Evolutionary conservation across 2,113 vertebrate genomes (phyloP).

Genomic region (Chitala chitala): DNA sequence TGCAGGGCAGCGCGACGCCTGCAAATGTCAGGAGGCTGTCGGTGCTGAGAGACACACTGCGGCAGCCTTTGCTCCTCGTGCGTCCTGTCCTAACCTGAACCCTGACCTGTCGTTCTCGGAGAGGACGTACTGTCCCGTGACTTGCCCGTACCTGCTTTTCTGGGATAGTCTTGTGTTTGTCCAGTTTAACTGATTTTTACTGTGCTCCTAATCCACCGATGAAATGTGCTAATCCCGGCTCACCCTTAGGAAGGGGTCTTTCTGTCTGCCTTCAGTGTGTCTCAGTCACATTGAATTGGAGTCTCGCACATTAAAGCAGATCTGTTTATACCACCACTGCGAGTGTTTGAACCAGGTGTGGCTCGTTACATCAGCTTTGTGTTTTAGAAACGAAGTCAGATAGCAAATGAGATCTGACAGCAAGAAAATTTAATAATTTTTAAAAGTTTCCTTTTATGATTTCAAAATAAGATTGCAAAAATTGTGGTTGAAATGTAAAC

Average conservation of each 20-base stretch:
- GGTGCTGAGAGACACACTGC: conserved; percentile 48
- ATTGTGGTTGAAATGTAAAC: too few species aligned
- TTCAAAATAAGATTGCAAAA: too few species aligned
- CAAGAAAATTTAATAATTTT: too few species aligned
- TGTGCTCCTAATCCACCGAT: conserved; percentile 32
- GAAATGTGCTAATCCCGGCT: conserved; percentile 27
- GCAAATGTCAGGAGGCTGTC: conserved; percentile 46
- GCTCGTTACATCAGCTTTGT: too few species aligned
- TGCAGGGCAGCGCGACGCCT: conserved; percentile 44
- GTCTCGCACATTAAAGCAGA: too few species aligned
- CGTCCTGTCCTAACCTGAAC: not conserved
- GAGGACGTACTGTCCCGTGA: not conserved
- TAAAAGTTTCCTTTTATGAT: too few species aligned
- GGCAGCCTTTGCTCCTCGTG: conserved; percentile 32
- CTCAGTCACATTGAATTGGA: not conserved
- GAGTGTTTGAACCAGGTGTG: too few species aligned
- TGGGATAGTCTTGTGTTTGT: conserved; percentile 9
- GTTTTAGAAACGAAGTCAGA: too few species aligned
- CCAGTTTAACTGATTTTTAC: conserved; percentile 30
- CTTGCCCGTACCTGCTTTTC: conserved; percentile 35
- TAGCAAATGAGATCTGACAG: too few species aligned
- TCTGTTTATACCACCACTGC: too few species aligned
- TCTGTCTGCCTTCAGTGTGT: not conserved
- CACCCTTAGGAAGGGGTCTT: not conserved
- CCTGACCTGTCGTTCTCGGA: too few species aligned